Evolutionary conservation across 2,888 invertebrate species (phyloP).

Genomic region (Pedicia rivosa): DNA sequence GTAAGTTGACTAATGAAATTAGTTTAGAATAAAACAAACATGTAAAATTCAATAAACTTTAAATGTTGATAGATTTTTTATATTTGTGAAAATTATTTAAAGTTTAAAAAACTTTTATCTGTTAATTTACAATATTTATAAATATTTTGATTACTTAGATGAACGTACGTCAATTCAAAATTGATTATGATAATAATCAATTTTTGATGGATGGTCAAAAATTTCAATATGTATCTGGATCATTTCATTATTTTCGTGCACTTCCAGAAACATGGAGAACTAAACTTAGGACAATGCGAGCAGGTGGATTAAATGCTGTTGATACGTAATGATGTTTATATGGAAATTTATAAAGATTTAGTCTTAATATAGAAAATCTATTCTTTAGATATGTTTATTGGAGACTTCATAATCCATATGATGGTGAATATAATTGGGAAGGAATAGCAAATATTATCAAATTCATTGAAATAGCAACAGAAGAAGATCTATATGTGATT

Average conservation of each 20-base stretch:
- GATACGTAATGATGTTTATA: constrained; percentile 76
- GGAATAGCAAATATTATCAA: constrained; percentile 50
- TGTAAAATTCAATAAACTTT: no score
- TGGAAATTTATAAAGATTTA: no score
- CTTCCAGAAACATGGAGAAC: constrained; percentile 65
- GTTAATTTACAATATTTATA: no score
- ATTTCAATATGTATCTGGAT: constrained; percentile 56
- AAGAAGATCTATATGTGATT: constrained; percentile 65
- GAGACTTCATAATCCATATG: constrained; percentile 73
- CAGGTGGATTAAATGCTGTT: constrained; percentile 72
- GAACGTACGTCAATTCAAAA: no score
- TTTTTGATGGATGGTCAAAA: constrained; percentile 57
- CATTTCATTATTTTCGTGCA: constrained; percentile 78
- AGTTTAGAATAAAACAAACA: no score
- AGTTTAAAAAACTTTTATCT: no score
- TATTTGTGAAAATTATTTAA: no score
- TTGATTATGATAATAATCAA: constrained; percentile 39
- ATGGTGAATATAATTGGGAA: constrained; percentile 43
- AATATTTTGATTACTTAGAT: no score
- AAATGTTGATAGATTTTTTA: no score
- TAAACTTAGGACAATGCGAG: constrained; percentile 54
- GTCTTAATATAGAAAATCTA: background rate
- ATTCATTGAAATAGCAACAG: constrained; percentile 56
- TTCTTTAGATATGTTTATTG: constrained; percentile 65
- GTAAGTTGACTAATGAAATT: no score